These are phyloP conservation scores for Listronotus oregonensis DNA, from an alignment of 1,140 invertebrate species.

Conservation along the genomic window DNA sequence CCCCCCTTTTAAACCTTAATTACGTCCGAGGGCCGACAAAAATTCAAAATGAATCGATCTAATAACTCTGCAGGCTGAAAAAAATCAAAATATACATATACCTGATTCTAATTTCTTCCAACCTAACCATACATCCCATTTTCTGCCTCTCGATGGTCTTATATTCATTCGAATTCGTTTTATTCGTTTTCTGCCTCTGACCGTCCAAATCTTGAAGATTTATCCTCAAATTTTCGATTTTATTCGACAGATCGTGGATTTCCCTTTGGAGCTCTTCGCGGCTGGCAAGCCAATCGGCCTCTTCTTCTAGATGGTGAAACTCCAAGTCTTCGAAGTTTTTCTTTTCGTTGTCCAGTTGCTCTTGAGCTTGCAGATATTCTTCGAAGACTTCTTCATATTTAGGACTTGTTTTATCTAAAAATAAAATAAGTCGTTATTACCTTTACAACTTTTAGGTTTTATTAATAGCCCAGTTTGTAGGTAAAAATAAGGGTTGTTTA, in stretches of 20 bases:
- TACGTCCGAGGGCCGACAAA: no score
- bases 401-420: slow-evolving; percentile 25
- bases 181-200: slow-evolving; percentile 60
- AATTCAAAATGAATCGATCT: no score
- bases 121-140: slow-evolving; percentile 47
- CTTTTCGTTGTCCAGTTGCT: slow-evolving; percentile 71
- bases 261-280: slow-evolving; percentile 82
- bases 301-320: slow-evolving; percentile 91
- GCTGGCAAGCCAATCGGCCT: slow-evolving; percentile 79
- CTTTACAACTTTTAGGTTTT: no score
- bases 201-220: slow-evolving; percentile 69
- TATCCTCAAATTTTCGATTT: slow-evolving; percentile 67
- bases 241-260: slow-evolving; percentile 68
- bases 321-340: slow-evolving; percentile 91
- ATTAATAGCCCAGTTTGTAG: no score
- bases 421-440: no score
- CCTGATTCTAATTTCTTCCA: slow-evolving; percentile 47
- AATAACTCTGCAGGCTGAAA: no score
- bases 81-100: no score
- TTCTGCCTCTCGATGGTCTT: slow-evolving; percentile 50
- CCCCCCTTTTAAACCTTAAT: no score
- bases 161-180: slow-evolving; percentile 48
- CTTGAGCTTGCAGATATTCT: slow-evolving; percentile 67
- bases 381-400: slow-evolving; percentile 57
- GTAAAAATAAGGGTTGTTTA: no score